These are phyloP conservation scores for Sebastes kiyomatsui DNA, from an alignment of 2,797 vertebrate genomes.

Conservation along the genomic window DNA sequence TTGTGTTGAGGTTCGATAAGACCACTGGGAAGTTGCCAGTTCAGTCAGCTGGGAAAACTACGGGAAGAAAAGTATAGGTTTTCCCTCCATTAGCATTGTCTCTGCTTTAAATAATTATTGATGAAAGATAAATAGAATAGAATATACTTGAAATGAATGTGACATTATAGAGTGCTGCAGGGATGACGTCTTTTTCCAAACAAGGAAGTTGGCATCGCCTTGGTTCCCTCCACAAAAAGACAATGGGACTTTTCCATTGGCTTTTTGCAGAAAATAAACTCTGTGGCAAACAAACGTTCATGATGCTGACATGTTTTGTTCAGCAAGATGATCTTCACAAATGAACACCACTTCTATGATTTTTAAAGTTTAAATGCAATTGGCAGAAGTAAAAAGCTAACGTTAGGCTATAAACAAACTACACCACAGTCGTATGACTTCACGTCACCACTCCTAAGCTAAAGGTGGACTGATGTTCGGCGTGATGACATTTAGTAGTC, in stretches of 20 bases:
- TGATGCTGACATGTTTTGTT: too few relatives aligned
- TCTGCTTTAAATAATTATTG: neutral
- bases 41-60: neutral
- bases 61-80: neutral
- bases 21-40: neutral
- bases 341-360: neutral
- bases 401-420: neutral
- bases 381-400: neutral
- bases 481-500: too few relatives aligned
- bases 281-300: too few relatives aligned
- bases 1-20: neutral
- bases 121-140: neutral
- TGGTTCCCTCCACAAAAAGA: neutral
- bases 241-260: neutral
- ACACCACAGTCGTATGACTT: neutral
- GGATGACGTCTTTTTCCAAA: neutral
- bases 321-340: neutral
- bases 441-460: too few relatives aligned
- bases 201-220: too few relatives aligned
- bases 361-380: neutral
- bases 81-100: neutral
- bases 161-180: neutral
- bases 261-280: neutral
- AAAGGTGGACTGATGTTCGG: too few relatives aligned
- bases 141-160: neutral